Conservation (phyloP, 2,113 vertebrate species). For the Cynocephalus volans region DNA sequence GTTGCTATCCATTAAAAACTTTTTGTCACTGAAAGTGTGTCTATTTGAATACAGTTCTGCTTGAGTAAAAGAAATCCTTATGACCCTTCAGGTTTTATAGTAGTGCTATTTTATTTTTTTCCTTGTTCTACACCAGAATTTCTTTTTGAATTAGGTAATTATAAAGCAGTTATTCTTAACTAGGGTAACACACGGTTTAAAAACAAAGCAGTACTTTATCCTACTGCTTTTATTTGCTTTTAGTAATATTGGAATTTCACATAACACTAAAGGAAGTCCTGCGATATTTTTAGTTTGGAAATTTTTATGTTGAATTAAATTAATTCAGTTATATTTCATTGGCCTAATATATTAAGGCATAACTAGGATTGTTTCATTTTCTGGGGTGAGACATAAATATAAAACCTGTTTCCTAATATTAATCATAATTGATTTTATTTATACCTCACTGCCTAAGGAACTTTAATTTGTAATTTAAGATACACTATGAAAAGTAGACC, state of each 20-base stretch:
- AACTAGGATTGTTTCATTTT: constrained; percentile 55
- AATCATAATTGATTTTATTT: constrained; percentile 49
- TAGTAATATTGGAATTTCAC: constrained; percentile 62
- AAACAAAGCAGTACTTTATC: constrained; percentile 58
- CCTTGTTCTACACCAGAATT: not conserved
- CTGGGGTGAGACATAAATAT: not conserved
- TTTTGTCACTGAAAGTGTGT: not conserved
- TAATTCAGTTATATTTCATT: constrained; percentile 31
- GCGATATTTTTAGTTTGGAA: constrained; percentile 35
- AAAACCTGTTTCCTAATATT: constrained; percentile 33
- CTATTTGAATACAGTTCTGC: constrained; percentile 28
- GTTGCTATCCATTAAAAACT: constrained; percentile 43
- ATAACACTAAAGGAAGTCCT: constrained; percentile 17
- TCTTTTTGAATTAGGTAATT: constrained; percentile 42
- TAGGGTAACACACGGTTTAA: constrained; percentile 18
- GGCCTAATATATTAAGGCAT: not conserved
- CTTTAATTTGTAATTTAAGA: not conserved
- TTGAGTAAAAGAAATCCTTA: constrained; percentile 16
- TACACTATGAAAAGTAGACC: not conserved
- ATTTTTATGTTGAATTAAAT: constrained; percentile 46
- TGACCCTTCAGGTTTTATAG: not conserved
- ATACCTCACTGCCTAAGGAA: not conserved
- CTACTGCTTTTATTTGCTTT: constrained; percentile 21
- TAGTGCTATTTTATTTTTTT: constrained; percentile 18
- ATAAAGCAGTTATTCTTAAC: constrained; percentile 9